These are phyloP conservation scores for Eupithecia centaureata DNA, from an alignment of 2,888 invertebrate genomes.

Conservation along the genomic window DNA sequence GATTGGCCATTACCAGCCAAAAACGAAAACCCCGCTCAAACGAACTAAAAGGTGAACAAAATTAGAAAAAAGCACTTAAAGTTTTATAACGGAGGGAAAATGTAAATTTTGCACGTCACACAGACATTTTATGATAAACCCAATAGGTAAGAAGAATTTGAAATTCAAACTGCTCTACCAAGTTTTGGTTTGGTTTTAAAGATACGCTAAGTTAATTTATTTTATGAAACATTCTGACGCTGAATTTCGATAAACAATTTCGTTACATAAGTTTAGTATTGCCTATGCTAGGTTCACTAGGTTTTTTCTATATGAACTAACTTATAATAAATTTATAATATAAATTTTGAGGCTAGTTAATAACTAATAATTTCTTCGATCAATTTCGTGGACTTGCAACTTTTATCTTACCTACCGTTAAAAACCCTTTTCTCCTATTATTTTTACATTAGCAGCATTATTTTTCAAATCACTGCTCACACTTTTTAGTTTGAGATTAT, in stretches of 20 bases:
- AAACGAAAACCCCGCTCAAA: conserved; percentile 12
- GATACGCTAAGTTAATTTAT: not conserved
- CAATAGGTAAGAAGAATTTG: conserved; percentile 11
- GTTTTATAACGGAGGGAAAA: conserved; percentile 25
- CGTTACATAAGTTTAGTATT: no score
- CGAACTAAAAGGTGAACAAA: conserved; percentile 22
- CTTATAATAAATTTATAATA: no score
- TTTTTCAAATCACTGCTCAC: not conserved
- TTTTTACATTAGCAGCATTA: not conserved
- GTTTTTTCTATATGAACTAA: no score
- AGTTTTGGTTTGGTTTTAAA: not conserved
- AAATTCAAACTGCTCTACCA: not conserved
- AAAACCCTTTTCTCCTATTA: not conserved
- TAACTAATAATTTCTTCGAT: no score
- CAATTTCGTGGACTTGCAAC: not conserved
- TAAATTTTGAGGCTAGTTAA: no score
- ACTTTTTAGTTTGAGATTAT: no score
- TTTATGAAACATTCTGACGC: not conserved
- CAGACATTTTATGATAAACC: conserved; percentile 30
- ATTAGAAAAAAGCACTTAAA: conserved; percentile 29
- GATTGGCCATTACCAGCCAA: not conserved
- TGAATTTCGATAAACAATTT: no score
- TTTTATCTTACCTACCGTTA: not conserved
- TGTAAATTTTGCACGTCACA: conserved; percentile 32
- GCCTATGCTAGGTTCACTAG: no score